Evolutionary conservation across 2,113 vertebrate genomes (phyloP).

Genomic region (Sapayoa aenigma): DNA sequence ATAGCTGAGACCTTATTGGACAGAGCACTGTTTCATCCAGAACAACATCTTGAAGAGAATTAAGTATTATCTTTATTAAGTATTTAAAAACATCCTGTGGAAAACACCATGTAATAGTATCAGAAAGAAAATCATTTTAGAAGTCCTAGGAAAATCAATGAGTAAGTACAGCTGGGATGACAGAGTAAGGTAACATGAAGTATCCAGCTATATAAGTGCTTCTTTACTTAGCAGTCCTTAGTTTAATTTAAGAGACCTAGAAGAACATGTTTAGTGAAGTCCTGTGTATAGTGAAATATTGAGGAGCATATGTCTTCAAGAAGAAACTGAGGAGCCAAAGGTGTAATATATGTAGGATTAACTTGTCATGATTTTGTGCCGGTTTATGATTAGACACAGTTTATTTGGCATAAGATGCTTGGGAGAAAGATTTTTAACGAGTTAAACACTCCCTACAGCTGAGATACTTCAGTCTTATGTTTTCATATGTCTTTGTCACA

Average conservation of each 20-base stretch:
- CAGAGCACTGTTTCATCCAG: neutral
- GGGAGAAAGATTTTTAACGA: neutral
- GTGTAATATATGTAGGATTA: neutral
- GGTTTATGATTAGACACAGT: neutral
- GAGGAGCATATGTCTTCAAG: neutral
- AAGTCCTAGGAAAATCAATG: neutral
- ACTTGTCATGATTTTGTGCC: neutral
- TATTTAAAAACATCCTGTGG: neutral
- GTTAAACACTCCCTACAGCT: neutral
- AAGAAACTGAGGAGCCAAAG: neutral
- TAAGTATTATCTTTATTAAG: neutral
- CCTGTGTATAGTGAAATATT: neutral
- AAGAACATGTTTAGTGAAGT: neutral
- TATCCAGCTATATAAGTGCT: neutral
- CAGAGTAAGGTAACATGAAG: neutral
- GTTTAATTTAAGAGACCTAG: neutral
- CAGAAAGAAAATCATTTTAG: neutral
- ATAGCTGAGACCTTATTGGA: neutral
- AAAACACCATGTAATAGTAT: neutral
- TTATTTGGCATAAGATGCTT: neutral
- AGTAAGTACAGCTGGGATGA: neutral
- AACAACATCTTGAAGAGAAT: neutral
- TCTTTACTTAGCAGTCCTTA: neutral
- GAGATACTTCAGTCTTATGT: neutral
- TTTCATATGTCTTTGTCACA: neutral